Base-by-base conservation (phyloP, 2,888 invertebrate species). In the Trissonchulus sp. region DNA sequence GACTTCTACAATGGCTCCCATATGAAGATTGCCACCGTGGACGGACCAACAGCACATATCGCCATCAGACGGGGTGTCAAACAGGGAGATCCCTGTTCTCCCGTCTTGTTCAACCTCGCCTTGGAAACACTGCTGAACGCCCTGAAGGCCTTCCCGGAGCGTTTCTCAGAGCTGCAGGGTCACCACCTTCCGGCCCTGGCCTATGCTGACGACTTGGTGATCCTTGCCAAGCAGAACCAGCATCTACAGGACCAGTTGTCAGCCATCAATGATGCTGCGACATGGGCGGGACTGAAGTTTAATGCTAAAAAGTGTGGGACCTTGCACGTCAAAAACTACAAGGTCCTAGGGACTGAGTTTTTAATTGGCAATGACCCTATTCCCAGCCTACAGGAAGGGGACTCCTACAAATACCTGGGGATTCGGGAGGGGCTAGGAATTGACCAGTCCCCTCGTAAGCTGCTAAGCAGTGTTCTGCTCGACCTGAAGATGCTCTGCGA, bases 21-120 rank as follows among this genome's bases (percentile, higher is more conserved):
- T 0, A 77, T 76, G 1, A 2, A 18, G 28, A 34, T 77, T 1
- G 30, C 37, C 0, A 65, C 48, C 18, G 34, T 60, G 0, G 33
- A n/a, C 28, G 77, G 76, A 1, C 79, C 0, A 75, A 79, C 2
- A n/a, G 74, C 1, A 1, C 68, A 60, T 0, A 81, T 76, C 76
- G 23, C 75, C 73, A 28, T 80, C 74, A 77, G 63, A 0, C 77
- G 80, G 65, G 79, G 84, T 1, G 83, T 85, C 0, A 78, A 80
- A 0, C 83, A 84, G 78, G 85, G 84, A 1, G 81, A 80, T n/a
- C n/a, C 85, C 1, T 73, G 83, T 0, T 82, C 81, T 71, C 82
- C 83, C 0, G 79, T 84, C 1, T 36, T 84, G 0, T 84, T 85
- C 77, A 83, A 84, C 77, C 76, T 86, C 2, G 79, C 80, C 2